Base-by-base conservation (phyloP, 2,113 vertebrate species). In the Pionites leucogaster region DNA sequence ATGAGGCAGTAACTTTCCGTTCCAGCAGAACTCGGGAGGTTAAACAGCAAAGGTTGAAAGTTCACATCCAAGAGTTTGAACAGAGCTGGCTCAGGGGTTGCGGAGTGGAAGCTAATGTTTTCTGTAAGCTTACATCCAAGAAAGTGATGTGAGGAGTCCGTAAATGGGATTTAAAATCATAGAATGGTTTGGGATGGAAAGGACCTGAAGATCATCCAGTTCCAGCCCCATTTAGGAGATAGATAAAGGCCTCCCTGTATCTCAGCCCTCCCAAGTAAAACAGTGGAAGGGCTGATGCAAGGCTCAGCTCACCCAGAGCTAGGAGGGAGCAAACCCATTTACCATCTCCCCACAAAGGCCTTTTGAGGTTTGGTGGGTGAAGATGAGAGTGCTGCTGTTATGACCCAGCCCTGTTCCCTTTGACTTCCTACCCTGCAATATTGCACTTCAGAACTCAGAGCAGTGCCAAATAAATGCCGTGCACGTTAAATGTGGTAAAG, bases 101-200 rank as follows among this genome's bases (percentile, higher is more conserved):
- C 53, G 69, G 62, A 69, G 63, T 79, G 70, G 41, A 79, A 85
- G 77, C 92, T 96, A 78, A 75, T 86, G 77, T 72, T 92, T 90
- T 44, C 0, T 0, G 1, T 33, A 63, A 28, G n/a, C 78, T 86
- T 75, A 8, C 11, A 3, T 64, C 3, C 9, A 63, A 52, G 72
- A 78, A 82, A 52, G 52, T 2, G 4, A 18, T 16, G 13, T 9
- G 35, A 84, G 37, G 16, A 76, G 44, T 31, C 15, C 7, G 16
- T 44, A 39, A 87, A 65, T 24, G 37, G 39, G 39, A 17, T 75
- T 77, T 24, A n/a, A 20, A 59, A 15, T 15, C 33, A 7, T 2
- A 24, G 57, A 35, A 35, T 59, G 57, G 57, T 59, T 59, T 59
- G 57, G 33, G 57, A 35, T 59, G 57, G 33, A 16, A 59, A 24